Evolutionary conservation across 2,113 vertebrate genomes (phyloP), one percentile per base, ranked within the genome.

Genomic region (Erythrocercus mccallii): DNA sequence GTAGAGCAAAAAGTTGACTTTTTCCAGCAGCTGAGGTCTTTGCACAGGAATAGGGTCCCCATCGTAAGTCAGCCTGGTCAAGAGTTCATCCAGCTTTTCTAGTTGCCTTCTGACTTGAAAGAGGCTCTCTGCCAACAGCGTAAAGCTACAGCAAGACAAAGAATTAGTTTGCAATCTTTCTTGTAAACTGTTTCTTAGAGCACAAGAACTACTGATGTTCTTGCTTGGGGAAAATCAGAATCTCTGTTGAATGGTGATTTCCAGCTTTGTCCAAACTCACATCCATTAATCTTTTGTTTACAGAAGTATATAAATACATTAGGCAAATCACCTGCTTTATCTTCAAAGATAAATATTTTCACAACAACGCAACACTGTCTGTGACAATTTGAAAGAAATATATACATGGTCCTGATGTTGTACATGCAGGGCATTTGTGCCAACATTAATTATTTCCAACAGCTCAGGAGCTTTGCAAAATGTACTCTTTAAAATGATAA

Each of bases 71-170:
- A 99, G 98, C 78, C 99, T 99, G 45, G 98, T 96, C 45, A 99
- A 97, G 33, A 99, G 98, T 20, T 99, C 99, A 1, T 99, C 99
- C 90, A 99, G 97, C 92, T 99, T 99, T 96, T 99, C 99, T 77
- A 99, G 93, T 90, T 99, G 99, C 56, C 99, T 98, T 97, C 98
- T 98, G 68, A 99, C 98, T 98, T 99, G 99, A 95, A 99, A 99
- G n/a, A 99, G 98, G 96, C 99, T 99, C 97, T 99, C 99, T 69
- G 99, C 99, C 73, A 98, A 95, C 82, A 99, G 95, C 0, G 99
- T 99, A 58, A 99, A 99, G 98, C 99, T 99, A 65, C 76, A 60
- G 35, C 91, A 96, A 74, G 69, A 79, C 44, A 95, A 83, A 86
- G 45, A 24, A 89, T 81, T 7, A 33, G 11, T 74, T 77, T 77